A percentile compares a stretch with the other conserved stretches of the same genome.
Conservation (phyloP, 2,113 vertebrate species). For the Psettodes erumei region DNA sequence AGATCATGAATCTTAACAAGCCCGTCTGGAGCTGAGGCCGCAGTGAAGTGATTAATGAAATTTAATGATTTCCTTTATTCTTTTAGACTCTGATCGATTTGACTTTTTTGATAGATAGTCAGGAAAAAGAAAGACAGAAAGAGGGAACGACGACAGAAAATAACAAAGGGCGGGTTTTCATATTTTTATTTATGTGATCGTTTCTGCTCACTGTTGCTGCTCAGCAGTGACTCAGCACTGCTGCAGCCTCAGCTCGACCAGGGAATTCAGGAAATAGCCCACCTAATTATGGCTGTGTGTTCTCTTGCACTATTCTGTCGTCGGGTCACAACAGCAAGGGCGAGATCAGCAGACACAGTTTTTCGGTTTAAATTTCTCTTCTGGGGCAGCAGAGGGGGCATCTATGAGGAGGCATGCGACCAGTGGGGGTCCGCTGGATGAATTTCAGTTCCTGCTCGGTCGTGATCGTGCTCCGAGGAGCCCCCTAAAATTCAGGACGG, state of each 20-base stretch:
- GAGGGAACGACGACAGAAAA: too few relatives aligned
- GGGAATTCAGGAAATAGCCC: conserved; percentile 32
- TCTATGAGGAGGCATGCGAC: not conserved
- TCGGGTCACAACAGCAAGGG: conserved; percentile 31
- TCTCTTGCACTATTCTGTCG: conserved; percentile 25
- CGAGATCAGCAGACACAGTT: conserved; percentile 18
- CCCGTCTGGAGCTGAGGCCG: conserved; percentile 1
- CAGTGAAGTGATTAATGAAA: not conserved
- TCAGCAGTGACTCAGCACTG: conserved; percentile 48
- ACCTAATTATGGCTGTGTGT: conserved; percentile 38
- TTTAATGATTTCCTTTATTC: not conserved
- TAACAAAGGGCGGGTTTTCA: too few relatives aligned
- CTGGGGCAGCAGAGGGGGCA: too few relatives aligned
- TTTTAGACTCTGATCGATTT: not conserved
- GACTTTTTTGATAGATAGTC: too few relatives aligned
- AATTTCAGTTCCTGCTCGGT: not conserved
- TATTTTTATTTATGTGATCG: not conserved
- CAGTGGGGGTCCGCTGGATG: not conserved
- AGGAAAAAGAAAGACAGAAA: not conserved
- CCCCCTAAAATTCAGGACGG: conserved; percentile 25
- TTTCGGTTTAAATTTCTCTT: conserved; percentile 11
- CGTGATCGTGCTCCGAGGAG: conserved; percentile 25
- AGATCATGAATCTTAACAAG: not conserved
- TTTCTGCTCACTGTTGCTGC: conserved; percentile 1
- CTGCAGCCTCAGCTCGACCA: conserved; percentile 16